Base-by-base conservation (phyloP, 2,888 invertebrate genomes). In the Resseliella maxima region DNA sequence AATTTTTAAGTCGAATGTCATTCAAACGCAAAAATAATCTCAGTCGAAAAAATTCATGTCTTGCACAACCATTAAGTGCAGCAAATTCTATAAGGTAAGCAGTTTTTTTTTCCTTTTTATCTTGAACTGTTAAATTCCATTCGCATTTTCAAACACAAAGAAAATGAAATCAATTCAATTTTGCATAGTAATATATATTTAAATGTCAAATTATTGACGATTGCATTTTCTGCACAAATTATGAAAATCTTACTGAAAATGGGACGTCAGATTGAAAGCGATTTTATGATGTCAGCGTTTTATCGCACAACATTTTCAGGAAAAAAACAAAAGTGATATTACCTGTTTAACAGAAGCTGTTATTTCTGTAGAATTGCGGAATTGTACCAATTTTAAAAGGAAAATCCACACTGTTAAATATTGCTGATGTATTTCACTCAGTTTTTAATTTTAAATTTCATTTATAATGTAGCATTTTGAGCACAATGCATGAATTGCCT, bases 51-150 rank as follows among this genome's bases (percentile, higher is more conserved):
- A 72, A 86, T 85, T 46, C 83, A 54, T 10, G 38, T 27, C 24
- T 50, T n/a, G 88, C 88, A 87, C 89, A 89, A 1, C 89, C 90
- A 10, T 87, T 90, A 27, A 90, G 90, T 86, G 89, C 88, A 31
- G 89, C 91, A 64, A 90, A 90, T 87, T 91, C 92, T 18, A 90
- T 91, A 87, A 89, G 90, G 92, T 92, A 88, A 89, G 89, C 89
- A 54, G 35, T 38, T 86, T 72, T 86, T 64, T 86, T 72, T 6
- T 12, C 0, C 15, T 81, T 8, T 83, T 24, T 21, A 18, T 38
- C 36, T 21, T 21, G 18, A 15, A 18, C 8, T 15, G 46, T 81
- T n/a, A 27, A n/a, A 46, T 81, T 12, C 41, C 5, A 8, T 12
- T 41, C 41, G 12, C 12, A 41, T n/a, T n/a, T n/a, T n/a, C n/a